A percentile compares a stretch with the other conserved stretches of the same genome.
Evolutionary conservation across 1,140 invertebrate genomes (phyloP).

Genomic region (Sinella curviseta): DNA sequence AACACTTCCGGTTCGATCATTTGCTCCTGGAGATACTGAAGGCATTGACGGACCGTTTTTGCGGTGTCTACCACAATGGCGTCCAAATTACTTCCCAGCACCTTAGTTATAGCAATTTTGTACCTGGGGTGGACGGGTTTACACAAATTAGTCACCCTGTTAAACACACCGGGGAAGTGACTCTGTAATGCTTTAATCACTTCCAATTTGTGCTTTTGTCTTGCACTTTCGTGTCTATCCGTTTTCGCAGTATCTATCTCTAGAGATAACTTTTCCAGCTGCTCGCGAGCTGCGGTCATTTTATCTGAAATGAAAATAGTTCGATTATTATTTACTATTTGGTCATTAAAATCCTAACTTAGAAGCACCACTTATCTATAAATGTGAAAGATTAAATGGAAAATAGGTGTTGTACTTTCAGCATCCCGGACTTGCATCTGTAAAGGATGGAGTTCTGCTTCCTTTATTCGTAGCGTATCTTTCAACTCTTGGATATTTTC

Average conservation of each 20-base stretch:
- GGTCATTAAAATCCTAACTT: too few species aligned
- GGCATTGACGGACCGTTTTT: slow-evolving; percentile 94
- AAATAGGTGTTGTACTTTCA: too few species aligned
- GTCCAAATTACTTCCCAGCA: slow-evolving; percentile 92
- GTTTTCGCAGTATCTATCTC: not conserved
- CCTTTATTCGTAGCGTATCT: not conserved
- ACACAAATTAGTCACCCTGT: slow-evolving; percentile 98
- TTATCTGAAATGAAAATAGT: too few species aligned
- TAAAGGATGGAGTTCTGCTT: not conserved
- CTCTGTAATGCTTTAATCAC: not conserved
- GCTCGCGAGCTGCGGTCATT: too few species aligned
- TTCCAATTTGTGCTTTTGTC: not conserved
- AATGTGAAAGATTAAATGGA: too few species aligned
- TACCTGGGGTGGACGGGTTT: slow-evolving; percentile 96
- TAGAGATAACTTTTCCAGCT: not conserved
- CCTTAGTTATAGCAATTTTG: slow-evolving; percentile 98
- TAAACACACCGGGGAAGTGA: slow-evolving; percentile 54
- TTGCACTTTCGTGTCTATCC: not conserved
- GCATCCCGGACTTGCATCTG: not conserved
- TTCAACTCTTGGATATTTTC: not conserved
- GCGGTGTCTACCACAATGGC: slow-evolving; percentile 98
- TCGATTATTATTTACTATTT: too few species aligned
- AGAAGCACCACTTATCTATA: too few species aligned
- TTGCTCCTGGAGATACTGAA: slow-evolving; percentile 96
- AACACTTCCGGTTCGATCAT: slow-evolving; percentile 98